Evolutionary conservation across 2,113 vertebrate genomes (phyloP).

Genomic region (Anarhynchus alexandrinus): DNA sequence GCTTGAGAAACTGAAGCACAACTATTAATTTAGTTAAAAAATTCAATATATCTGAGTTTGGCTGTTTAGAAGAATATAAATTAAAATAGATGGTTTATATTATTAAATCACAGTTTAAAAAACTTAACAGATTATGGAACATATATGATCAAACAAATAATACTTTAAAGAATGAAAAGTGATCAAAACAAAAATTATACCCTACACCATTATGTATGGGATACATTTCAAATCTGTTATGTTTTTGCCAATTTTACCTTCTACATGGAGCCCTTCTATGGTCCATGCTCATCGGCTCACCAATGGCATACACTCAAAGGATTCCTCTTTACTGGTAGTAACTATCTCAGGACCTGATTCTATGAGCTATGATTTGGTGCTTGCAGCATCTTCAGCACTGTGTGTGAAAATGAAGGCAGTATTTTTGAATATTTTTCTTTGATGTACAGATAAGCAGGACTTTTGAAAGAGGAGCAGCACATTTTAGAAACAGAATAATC

Average conservation of each 20-base stretch:
- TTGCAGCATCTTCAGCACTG: slow-evolving; percentile 99
- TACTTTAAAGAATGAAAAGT: slow-evolving; percentile 79
- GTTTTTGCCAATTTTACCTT: slow-evolving; percentile 92
- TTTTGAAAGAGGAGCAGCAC: slow-evolving; percentile 81
- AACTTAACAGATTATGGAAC: slow-evolving; percentile 79
- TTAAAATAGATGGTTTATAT: slow-evolving; percentile 61
- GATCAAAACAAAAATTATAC: slow-evolving; percentile 78
- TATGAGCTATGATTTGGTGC: slow-evolving; percentile 95
- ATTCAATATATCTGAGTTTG: slow-evolving; percentile 54
- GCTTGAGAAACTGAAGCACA: slow-evolving; percentile 65
- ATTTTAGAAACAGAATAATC: slow-evolving; percentile 74
- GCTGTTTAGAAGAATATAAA: slow-evolving; percentile 63
- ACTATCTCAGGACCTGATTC: slow-evolving; percentile 99
- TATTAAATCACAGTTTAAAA: slow-evolving; percentile 69
- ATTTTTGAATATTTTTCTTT: slow-evolving; percentile 85
- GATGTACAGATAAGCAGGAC: slow-evolving; percentile 80
- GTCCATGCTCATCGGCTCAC: slow-evolving; percentile 96
- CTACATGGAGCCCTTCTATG: slow-evolving; percentile 96
- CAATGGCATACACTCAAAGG: slow-evolving; percentile 96
- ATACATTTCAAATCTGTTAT: slow-evolving; percentile 82
- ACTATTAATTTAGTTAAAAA: slow-evolving; percentile 62
- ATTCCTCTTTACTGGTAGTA: slow-evolving; percentile 96
- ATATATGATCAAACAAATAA: slow-evolving; percentile 77
- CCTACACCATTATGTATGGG: slow-evolving; percentile 79
- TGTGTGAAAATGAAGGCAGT: slow-evolving; percentile 99